These are phyloP conservation scores for Amazona finschi DNA, from an alignment of 2,797 vertebrate genomes.

Conservation along the genomic window DNA sequence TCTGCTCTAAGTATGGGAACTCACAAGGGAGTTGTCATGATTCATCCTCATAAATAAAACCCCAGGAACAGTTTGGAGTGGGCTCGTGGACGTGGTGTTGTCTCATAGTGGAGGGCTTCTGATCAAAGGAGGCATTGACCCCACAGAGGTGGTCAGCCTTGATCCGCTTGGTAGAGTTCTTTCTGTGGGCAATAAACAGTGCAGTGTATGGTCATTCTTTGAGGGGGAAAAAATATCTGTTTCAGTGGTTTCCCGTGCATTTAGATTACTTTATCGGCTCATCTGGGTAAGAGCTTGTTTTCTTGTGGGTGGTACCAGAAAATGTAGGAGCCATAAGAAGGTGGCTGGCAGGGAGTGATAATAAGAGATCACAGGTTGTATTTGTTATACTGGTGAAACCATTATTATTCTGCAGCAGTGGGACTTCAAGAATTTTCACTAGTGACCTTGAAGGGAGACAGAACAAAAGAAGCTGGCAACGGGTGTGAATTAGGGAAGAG, in stretches of 20 bases:
- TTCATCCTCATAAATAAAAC: neutral
- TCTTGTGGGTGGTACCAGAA: neutral
- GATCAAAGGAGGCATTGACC: neutral
- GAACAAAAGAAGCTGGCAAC: neutral
- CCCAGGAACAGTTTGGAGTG: neutral
- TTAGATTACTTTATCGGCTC: neutral
- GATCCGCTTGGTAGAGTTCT: neutral
- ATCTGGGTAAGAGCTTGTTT: neutral
- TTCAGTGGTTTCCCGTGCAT: neutral
- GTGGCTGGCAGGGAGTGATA: neutral
- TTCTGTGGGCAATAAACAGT: neutral
- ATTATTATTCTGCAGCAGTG: neutral
- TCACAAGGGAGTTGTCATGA: accelerated
- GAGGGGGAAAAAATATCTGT: accelerated
- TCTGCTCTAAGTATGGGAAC: neutral
- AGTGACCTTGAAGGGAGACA: neutral
- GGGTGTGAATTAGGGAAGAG: neutral
- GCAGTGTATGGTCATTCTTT: neutral
- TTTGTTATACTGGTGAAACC: neutral
- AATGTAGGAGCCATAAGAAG: neutral
- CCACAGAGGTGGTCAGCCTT: neutral
- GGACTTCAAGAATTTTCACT: neutral
- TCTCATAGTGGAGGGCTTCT: neutral
- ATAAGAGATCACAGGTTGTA: neutral
- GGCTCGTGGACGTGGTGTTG: neutral